Base-by-base conservation (phyloP, 1,140 invertebrate species). In the Drosophila quadrilineata region DNA sequence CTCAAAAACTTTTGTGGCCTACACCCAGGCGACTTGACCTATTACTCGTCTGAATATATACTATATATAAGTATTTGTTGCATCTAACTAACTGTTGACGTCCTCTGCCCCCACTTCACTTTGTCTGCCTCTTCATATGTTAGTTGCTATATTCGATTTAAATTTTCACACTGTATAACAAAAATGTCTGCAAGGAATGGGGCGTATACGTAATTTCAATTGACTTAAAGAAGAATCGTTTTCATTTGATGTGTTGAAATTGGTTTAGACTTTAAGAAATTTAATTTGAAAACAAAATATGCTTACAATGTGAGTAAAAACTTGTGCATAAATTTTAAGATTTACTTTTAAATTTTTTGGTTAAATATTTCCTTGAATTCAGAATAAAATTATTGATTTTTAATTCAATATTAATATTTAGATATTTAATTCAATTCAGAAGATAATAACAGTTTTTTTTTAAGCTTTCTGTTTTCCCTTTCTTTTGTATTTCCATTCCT, bases 1-100 rank as follows among this genome's bases (percentile, higher is more conserved):
- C 24, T 75, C 28, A 57, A 16, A 74, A 75, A 74, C 60, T 73
- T 77, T 79, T 73, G 57, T 73, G 28, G 43, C 49, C 49, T 50
- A 50, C 43, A 63, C 65, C 48, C 41, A 35, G 69, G 65, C 65
- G 57, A 73, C 75, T 79, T 79, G 75, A 79, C 75, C 75, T 69
- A 79, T 29, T 70, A n/a, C 33, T 31, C 54, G 38, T 57, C 40
- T 36, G 41, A 22, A 31, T 46, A 6, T 48, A 6, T 40, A 14
- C 12, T 46, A 46, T 69, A 26, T 19, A 33, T 38, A 43, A 54
- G 67, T 67, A 43, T 71, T 67, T 62, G 46, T 64, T 49, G n/a
- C 43, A 8, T 35, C 31, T 14, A 29, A 19, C 35, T 16, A 40
- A 17, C n/a, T 40, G 46, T 46, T 48, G 43, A 54, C 54, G 29